phyloP scores from a whole-genome alignment of 2,888 invertebrate genomes.

The Epirrita christyi region DNA sequence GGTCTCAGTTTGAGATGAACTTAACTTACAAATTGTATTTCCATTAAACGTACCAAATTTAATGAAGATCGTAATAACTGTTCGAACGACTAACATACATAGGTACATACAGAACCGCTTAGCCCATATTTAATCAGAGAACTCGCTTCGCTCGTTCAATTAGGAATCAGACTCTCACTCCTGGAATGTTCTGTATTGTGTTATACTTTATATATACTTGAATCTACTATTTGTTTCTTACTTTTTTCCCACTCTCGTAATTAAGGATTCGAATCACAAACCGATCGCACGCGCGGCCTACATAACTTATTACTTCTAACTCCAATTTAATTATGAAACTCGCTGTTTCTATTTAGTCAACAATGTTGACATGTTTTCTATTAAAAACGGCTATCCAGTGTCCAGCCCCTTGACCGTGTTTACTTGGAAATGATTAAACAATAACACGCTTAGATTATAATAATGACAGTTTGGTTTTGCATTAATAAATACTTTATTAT shows the following conservation, averaged over 20 bases:
- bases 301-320: constrained; percentile 54
- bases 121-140: too few relatives aligned
- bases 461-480: background rate
- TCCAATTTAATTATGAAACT: constrained; percentile 67
- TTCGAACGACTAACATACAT: too few relatives aligned
- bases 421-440: background rate
- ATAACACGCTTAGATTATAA: background rate
- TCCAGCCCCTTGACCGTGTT: constrained; percentile 3
- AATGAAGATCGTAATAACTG: too few relatives aligned
- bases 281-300: constrained; percentile 47
- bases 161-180: too few relatives aligned
- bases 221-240: background rate
- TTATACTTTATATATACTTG: background rate
- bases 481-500: background rate
- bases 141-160: too few relatives aligned
- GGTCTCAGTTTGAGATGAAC: too few relatives aligned
- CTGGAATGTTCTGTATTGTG: background rate
- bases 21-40: too few relatives aligned
- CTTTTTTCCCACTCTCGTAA: constrained; percentile 30
- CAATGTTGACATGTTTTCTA: constrained; percentile 31
- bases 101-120: too few relatives aligned
- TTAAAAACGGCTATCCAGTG: background rate
- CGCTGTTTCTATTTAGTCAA: constrained; percentile 42
- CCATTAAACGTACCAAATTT: too few relatives aligned
- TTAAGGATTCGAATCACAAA: constrained; percentile 70